Conservation (phyloP, 2,113 vertebrate species). For the Erythrocebus patas region DNA sequence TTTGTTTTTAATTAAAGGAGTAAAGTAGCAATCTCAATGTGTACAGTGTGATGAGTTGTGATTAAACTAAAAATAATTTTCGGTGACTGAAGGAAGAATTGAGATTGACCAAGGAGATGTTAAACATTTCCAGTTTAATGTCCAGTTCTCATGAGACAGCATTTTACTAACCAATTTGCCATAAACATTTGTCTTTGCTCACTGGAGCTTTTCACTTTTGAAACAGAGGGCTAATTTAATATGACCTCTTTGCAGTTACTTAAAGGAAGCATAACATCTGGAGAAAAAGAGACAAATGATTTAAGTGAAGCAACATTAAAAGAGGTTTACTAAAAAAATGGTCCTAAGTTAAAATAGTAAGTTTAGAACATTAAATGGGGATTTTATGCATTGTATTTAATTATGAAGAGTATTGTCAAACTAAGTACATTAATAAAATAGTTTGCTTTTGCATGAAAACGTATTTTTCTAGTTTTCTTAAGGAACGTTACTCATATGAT, state of each 20-base stretch:
- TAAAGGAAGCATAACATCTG: conserved; percentile 57
- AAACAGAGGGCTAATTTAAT: conserved; percentile 51
- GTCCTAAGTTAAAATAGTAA: conserved; percentile 32
- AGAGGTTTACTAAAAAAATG: conserved; percentile 42
- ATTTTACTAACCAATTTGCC: conserved; percentile 57
- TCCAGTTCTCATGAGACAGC: conserved; percentile 19
- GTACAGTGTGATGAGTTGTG: conserved; percentile 41
- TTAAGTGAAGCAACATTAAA: conserved; percentile 26
- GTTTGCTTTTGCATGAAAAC: conserved; percentile 17
- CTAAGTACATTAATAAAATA: conserved; percentile 21
- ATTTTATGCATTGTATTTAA: conserved; percentile 38
- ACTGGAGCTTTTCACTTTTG: conserved; percentile 34
- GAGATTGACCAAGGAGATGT: conserved; percentile 11
- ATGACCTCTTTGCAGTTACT: conserved; percentile 45
- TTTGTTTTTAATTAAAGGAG: conserved; percentile 49
- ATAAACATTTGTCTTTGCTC: conserved; percentile 61
- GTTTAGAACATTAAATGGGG: not conserved
- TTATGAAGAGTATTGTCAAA: not conserved
- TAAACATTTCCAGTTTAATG: conserved; percentile 40
- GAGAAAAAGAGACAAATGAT: not conserved
- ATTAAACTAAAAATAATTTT: conserved; percentile 52
- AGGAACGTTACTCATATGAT: not conserved
- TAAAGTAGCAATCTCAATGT: conserved; percentile 6
- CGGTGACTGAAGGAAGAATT: conserved; percentile 34
- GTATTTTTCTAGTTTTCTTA: conserved; percentile 11